Base-by-base conservation (phyloP, 2,797 vertebrate genomes). In the Pangasius krempfi region DNA sequence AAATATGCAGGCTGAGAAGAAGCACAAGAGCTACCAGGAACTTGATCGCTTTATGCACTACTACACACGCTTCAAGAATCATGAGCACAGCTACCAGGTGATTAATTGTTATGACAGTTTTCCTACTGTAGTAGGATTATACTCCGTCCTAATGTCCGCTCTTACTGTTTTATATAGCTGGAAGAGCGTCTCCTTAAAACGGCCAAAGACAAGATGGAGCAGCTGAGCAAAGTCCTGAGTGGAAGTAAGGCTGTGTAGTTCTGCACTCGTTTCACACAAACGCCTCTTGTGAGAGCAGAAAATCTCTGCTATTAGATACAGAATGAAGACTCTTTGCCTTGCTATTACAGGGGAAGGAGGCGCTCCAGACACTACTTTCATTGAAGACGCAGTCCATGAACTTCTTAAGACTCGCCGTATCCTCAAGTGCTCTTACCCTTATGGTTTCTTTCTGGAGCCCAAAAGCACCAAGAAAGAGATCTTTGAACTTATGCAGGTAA, bases 391-490 rank as follows among this genome's bases (percentile, higher is more conserved):
- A 2, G 98, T 99, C 89, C 97, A 97, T 18, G 99, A 99, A 93
- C 97, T 99, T 88, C 97, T 99, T 37, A 99, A 99, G 96, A 99
- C 98, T 83, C 97, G 99, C 1, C 97, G 99, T 88, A 98, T 99
- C 95, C 98, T 99, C 92, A 99, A 99, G 97, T 99, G 98, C 96
- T 99, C 98, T 97, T 99, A 99, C 92, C 98, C 98, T 58, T 99
- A 99, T 60, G 99, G 99, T 92, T 99, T 99, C 95, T 99, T 99
- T 95, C 95, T 99, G 94, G 98, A 99, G 95, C 98, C 98, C 92
- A 99, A 99, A 97, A 99, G 98, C 97, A 99, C 98, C 97, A 99
- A 99, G 95, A 99, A 99, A 93, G 99, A 99, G 96, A 99, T 99
- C 95, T 99, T 99, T 95, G 99, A 99, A 96, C 97, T 99, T 93